phyloP scores from a whole-genome alignment of 2,888 invertebrate species.

The Griposia aprilina region DNA sequence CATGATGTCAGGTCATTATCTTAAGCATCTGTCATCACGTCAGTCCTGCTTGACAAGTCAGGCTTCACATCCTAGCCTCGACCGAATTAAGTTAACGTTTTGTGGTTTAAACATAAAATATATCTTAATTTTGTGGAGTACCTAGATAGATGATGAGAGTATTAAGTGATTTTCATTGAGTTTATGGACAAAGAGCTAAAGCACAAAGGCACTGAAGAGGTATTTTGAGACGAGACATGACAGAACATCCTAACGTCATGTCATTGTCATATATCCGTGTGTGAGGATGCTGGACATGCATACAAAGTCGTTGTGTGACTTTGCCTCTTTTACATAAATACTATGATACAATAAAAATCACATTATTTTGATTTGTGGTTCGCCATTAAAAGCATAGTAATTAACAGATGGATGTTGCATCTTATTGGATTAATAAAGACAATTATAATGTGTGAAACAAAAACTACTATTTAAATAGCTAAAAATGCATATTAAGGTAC shows the following conservation, averaged over 20 bases:
- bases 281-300: no score
- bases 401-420: neutral
- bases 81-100: constrained; percentile 26
- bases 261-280: no score
- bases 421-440: neutral
- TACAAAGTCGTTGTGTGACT: no score
- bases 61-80: constrained; percentile 40
- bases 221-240: neutral
- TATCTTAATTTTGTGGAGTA: constrained; percentile 7
- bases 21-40: constrained; percentile 17
- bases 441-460: neutral
- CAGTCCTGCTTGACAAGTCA: constrained; percentile 43
- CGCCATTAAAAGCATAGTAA: neutral
- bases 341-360: neutral
- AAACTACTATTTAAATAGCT: neutral
- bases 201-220: no score
- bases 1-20: constrained; percentile 33
- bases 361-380: neutral
- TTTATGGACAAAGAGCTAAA: no score
- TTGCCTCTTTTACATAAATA: neutral
- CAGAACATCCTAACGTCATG: neutral
- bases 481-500: neutral
- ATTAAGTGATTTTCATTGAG: neutral
- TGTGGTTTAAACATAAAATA: neutral
- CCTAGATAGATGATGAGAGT: neutral